Evolutionary conservation across 2,888 invertebrate genomes (phyloP).

Genomic region (Eupithecia subfuscata): DNA sequence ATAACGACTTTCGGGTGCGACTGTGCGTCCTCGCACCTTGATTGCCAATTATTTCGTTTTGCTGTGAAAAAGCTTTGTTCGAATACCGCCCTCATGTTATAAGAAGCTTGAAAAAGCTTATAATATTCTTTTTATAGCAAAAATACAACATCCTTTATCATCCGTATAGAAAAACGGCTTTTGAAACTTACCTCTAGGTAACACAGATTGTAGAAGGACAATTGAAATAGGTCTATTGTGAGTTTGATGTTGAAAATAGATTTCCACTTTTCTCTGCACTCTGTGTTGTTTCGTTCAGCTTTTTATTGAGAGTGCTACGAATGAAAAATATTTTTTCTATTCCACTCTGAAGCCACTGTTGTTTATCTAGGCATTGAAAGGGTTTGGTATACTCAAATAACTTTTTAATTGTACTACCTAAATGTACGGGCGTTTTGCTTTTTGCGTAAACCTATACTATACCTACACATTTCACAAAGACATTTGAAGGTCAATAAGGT

Average conservation of each 20-base stretch:
- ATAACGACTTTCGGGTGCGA: constrained; percentile 31
- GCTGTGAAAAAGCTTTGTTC: constrained; percentile 20
- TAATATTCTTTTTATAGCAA: not conserved
- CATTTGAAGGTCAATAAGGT: not conserved
- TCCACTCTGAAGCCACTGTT: not conserved
- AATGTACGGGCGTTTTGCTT: not conserved
- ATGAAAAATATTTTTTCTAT: not conserved
- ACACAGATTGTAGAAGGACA: not conserved
- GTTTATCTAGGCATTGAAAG: not conserved
- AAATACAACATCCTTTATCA: not conserved
- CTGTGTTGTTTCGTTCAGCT: not conserved
- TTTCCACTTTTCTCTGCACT: not conserved
- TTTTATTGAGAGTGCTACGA: not conserved
- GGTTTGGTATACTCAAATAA: not conserved
- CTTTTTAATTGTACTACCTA: not conserved
- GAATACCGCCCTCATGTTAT: constrained; percentile 15
- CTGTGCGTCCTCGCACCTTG: constrained; percentile 23
- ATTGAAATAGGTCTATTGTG: not conserved
- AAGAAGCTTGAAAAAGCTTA: constrained; percentile 18
- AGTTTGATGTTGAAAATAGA: not conserved
- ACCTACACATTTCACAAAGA: not conserved
- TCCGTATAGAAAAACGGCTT: not conserved
- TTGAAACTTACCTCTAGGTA: not conserved
- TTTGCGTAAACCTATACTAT: not conserved
- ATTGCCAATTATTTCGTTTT: constrained; percentile 22